Conservation (phyloP, 2,113 vertebrate genomes). For the Crypturellus undulatus region DNA sequence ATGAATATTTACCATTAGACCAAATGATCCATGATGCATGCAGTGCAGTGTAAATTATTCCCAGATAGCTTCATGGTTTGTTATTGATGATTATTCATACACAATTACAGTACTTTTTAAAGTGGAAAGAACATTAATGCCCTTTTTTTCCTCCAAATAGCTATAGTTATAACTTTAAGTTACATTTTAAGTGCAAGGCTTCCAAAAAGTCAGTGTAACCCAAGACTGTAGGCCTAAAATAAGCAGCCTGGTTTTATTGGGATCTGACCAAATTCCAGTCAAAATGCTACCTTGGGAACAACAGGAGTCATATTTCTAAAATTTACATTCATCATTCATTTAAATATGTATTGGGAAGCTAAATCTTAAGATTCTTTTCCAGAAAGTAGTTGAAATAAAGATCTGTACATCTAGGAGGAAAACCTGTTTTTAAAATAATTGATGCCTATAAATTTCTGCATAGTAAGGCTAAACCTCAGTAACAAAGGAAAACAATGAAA, state of each 20-base stretch:
- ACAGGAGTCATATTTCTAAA: constrained; percentile 36
- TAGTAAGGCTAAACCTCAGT: constrained; percentile 20
- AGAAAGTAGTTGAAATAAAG: constrained; percentile 32
- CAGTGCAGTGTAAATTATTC: constrained; percentile 28
- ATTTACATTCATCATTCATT: constrained; percentile 30
- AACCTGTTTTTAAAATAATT: constrained; percentile 48
- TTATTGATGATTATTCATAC: constrained; percentile 2
- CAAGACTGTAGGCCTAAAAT: constrained; percentile 5
- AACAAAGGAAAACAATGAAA: constrained; percentile 6
- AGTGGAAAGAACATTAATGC: not conserved
- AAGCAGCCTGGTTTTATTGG: not conserved
- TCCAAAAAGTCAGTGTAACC: not conserved
- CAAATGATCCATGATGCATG: not conserved
- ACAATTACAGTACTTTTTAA: not conserved
- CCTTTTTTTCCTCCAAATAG: not conserved
- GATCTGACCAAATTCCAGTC: not conserved
- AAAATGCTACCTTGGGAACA: constrained; percentile 6
- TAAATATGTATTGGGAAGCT: constrained; percentile 2
- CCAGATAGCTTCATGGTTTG: not conserved
- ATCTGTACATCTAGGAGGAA: constrained; percentile 44
- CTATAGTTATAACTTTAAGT: not conserved
- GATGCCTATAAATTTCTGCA: constrained; percentile 44
- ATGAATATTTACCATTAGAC: not conserved
- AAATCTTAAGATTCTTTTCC: constrained; percentile 27
- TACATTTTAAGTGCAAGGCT: not conserved